These are phyloP conservation scores for Lutra lutra DNA, from an alignment of 2,797 vertebrate genomes.

Conservation along the genomic window DNA sequence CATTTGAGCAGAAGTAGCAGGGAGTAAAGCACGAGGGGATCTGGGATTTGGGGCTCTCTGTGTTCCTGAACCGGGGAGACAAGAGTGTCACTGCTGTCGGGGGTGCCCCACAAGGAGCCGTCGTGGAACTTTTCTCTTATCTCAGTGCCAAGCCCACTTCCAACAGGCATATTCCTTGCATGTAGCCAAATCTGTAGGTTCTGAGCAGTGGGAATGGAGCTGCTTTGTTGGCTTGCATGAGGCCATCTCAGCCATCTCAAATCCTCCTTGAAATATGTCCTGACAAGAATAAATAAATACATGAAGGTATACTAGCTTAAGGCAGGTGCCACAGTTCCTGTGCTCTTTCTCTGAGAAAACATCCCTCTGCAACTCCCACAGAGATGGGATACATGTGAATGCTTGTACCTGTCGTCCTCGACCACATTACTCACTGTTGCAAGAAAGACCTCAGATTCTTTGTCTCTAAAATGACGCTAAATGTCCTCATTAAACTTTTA, in stretches of 20 bases:
- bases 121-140: neutral
- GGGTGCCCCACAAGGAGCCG: neutral
- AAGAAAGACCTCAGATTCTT: neutral
- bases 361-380: neutral
- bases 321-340: neutral
- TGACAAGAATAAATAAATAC: neutral
- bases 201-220: neutral
- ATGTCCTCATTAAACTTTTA: neutral
- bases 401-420: neutral
- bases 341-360: neutral
- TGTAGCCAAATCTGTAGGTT: neutral
- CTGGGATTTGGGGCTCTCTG: neutral
- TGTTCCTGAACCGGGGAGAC: neutral
- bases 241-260: neutral
- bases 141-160: neutral
- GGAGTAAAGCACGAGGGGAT: neutral
- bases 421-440: neutral
- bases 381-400: neutral
- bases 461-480: neutral
- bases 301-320: neutral
- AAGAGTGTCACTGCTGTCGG: fast-evolving
- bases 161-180: neutral
- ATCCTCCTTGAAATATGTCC: neutral
- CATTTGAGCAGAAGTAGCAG: neutral
- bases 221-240: neutral